Percentiles rank a stretch among this genome's conserved stretches.
phyloP scores from a whole-genome alignment of 2,797 vertebrate genomes.

The Cossypha polioptera region DNA sequence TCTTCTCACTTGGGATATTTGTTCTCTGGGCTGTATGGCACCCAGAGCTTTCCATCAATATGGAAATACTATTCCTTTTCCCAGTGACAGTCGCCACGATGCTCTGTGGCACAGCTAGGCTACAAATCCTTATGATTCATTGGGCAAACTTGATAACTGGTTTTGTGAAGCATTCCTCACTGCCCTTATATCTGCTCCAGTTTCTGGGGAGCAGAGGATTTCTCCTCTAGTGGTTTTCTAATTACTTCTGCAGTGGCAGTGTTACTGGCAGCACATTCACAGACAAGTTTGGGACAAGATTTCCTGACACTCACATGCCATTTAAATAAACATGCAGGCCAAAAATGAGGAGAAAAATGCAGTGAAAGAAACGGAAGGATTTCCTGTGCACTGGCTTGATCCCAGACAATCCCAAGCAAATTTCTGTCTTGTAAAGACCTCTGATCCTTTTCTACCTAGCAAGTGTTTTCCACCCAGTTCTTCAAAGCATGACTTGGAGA shows the following conservation, averaged over 20 bases:
- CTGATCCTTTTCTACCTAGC: conserved; percentile 8
- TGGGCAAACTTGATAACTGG: background rate
- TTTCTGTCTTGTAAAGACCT: background rate
- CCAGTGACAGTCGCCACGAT: background rate
- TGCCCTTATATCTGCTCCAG: background rate
- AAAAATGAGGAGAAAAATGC: background rate
- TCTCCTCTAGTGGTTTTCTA: background rate
- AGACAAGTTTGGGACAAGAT: background rate
- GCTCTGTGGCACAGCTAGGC: background rate
- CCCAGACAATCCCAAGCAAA: conserved; percentile 18
- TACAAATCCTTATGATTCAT: conserved; percentile 51
- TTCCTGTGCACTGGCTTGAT: background rate
- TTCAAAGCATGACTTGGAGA: conserved; percentile 24
- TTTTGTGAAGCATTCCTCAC: background rate
- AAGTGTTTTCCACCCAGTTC: background rate
- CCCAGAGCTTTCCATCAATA: background rate
- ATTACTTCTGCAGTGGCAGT: background rate
- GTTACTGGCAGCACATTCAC: background rate
- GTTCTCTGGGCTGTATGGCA: background rate
- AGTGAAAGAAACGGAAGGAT: background rate
- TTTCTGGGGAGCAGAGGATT: background rate
- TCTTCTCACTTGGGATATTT: background rate
- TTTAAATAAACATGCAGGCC: background rate
- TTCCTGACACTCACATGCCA: background rate
- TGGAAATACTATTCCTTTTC: background rate